Conservation (phyloP, 2,888 invertebrate species). For the Stictocephala bisonia region DNA sequence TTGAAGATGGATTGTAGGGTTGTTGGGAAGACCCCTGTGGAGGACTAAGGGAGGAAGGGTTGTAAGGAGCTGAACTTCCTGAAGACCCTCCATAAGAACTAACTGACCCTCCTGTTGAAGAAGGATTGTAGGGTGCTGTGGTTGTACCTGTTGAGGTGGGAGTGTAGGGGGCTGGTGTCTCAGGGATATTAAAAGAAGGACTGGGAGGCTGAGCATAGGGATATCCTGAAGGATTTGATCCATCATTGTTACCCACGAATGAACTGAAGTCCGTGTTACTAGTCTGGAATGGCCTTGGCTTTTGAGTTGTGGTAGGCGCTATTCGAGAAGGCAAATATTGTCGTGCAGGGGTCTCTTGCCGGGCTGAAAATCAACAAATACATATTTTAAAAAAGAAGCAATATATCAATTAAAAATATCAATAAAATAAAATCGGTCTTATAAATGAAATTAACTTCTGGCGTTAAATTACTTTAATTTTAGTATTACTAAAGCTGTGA, state of each 20-base stretch:
- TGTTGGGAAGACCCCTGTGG: background rate
- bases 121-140: background rate
- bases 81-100: background rate
- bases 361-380: constrained; percentile 69
- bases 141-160: background rate
- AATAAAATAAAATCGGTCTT: too few relatives aligned
- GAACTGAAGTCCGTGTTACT: constrained; percentile 56
- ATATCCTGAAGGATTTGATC: constrained; percentile 28
- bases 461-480: too few relatives aligned
- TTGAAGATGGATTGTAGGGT: background rate
- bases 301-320: constrained; percentile 68
- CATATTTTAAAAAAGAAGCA: background rate
- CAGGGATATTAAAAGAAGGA: constrained; percentile 38
- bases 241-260: background rate
- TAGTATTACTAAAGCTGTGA: too few relatives aligned
- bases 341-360: constrained; percentile 69
- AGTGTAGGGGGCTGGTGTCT: background rate
- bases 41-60: background rate
- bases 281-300: constrained; percentile 77
- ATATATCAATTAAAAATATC: too few relatives aligned
- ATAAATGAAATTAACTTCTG: too few relatives aligned
- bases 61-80: constrained; percentile 3
- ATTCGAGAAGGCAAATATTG: constrained; percentile 72
- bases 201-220: constrained; percentile 41
- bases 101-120: constrained; percentile 4